Evolutionary conservation across 1,140 invertebrate genomes (phyloP), one percentile per base, ranked within the genome.

Genomic region (Trichoplusia ni): DNA sequence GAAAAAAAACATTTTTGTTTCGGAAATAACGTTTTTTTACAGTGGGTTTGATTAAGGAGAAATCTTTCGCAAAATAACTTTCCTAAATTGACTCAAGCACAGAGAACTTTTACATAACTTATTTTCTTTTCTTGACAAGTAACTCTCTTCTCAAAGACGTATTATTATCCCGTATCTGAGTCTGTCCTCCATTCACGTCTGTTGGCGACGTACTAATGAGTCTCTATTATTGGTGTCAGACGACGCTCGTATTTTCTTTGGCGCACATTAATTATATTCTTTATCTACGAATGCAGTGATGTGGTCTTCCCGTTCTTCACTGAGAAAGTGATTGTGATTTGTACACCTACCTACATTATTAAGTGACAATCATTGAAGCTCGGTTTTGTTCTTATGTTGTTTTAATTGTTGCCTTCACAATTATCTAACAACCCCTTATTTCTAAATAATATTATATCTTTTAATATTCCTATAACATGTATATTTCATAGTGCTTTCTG

Each of bases 141-240:
- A 35, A 27, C 51, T 54, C 25, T 38, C 33, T 40, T 54, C 21
- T 38, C 51, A 54, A 54, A 54, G 23, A 13, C 13, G 13, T 27
- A 54, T 54, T 54, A 38, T 54, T 54, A 54, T 38, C 23, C 33
- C 35, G 18, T 47, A 47, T 47, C 44, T 29, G 44, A 16, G 44
- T 13, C 25, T 29, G 35, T 53, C 13, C 27, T 54, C 51, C 51
- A 38, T 54, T 38, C 35, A 54, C 11, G 33, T 27, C 27, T 33
- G 35, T 56, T 56, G 35, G 19, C 40, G 23, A 46, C 31, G 46
- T 23, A 64, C 37, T 49, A 49, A 56, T 64, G 62, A 64, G 47
- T 29, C 23, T 21, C 25, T 37, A 51, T 64, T 64, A 54, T 54
- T 64, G 40, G 27, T 46, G 51, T 35, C 25, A 53, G 21, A 25